Conservation (phyloP, 2,113 vertebrate species). For the Australoheros scitulus region DNA sequence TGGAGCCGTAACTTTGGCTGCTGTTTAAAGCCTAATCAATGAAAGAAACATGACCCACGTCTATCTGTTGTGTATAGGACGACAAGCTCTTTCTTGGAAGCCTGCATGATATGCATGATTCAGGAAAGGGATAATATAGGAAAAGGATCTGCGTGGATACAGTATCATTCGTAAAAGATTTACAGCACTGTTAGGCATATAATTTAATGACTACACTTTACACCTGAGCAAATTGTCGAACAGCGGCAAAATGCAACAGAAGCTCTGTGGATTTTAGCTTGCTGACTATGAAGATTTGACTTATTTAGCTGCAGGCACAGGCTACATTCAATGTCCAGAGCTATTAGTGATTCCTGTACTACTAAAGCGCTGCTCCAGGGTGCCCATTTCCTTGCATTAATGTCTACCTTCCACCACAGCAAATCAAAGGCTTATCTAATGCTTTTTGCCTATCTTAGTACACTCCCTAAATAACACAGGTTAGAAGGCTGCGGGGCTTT, state of each 20-base stretch:
- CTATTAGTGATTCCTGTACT: constrained; percentile 76
- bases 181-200: constrained; percentile 26
- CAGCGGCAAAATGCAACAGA: constrained; percentile 37
- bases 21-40: constrained; percentile 75
- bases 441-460: constrained; percentile 28
- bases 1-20: constrained; percentile 71
- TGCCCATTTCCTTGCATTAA: constrained; percentile 75
- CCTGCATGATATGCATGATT: constrained; percentile 26
- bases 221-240: constrained; percentile 58
- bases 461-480: constrained; percentile 44
- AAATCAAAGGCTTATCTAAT: constrained; percentile 67
- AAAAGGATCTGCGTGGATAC: constrained; percentile 18
- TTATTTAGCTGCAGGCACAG: constrained; percentile 71
- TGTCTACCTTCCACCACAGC: constrained; percentile 64
- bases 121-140: constrained; percentile 25
- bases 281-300: constrained; percentile 71
- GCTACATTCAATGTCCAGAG: constrained; percentile 74
- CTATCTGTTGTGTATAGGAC: constrained; percentile 49
- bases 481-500: constrained; percentile 12
- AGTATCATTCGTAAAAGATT: constrained; percentile 44
- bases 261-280: constrained; percentile 46
- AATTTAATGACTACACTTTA: constrained; percentile 55
- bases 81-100: constrained; percentile 70
- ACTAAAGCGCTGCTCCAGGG: constrained; percentile 76
- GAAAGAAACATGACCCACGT: constrained; percentile 71